These are phyloP conservation scores for Coregonus clupeaformis DNA, from an alignment of 2,113 vertebrate genomes.

Conservation along the genomic window DNA sequence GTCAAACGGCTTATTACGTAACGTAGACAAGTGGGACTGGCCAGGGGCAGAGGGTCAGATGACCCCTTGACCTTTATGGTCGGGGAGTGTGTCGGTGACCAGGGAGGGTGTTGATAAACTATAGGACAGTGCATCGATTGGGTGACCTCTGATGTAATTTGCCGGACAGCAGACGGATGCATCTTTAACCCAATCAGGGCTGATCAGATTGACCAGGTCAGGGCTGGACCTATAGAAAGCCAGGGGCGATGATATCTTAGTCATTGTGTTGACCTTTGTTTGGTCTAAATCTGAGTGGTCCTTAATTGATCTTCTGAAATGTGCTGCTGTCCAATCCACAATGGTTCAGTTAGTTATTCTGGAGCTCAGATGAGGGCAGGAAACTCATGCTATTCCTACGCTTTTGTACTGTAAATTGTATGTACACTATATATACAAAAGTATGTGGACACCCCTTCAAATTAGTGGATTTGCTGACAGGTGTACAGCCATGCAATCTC, in stretches of 20 bases:
- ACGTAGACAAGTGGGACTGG: conserved; percentile 45
- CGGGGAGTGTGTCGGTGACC: conserved; percentile 60
- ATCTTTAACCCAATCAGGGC: conserved; percentile 38
- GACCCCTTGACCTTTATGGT: conserved; percentile 43
- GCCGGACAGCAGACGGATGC: conserved; percentile 41
- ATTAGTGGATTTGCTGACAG: too few species aligned
- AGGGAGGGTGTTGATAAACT: conserved; percentile 61
- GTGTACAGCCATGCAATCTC: too few species aligned
- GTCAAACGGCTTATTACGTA: conserved; percentile 57
- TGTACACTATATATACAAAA: too few species aligned
- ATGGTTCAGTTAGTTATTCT: too few species aligned
- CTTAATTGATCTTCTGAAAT: neutral
- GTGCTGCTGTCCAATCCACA: neutral
- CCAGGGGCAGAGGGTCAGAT: conserved; percentile 59
- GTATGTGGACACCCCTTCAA: too few species aligned
- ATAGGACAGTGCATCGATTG: conserved; percentile 47
- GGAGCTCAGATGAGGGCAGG: too few species aligned
- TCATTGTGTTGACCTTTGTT: neutral
- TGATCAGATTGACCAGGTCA: conserved; percentile 48
- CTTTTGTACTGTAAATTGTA: too few species aligned
- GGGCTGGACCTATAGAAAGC: neutral
- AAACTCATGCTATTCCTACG: too few species aligned
- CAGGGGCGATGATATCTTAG: neutral
- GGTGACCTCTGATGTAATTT: conserved; percentile 29
- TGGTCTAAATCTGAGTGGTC: neutral